Evolutionary conservation across 2,888 invertebrate species (phyloP), one percentile per base, ranked within the genome.

Genomic region (Lottia scabra): DNA sequence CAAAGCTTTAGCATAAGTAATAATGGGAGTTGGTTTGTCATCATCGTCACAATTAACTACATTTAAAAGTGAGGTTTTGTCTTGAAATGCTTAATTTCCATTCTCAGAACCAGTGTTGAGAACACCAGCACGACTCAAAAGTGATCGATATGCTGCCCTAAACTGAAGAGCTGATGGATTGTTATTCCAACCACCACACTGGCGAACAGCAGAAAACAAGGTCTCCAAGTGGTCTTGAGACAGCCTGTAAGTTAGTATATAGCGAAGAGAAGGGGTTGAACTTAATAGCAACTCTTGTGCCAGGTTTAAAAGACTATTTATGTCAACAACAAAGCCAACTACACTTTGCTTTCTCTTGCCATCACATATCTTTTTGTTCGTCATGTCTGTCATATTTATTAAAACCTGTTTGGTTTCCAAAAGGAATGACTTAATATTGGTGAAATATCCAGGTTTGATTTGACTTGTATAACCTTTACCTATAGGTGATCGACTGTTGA

Each of bases 191-290:
- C 70, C 70, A 64, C n/a, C 15, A 30, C 48, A 43, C 56, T 45
- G 27, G 6, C 65, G 44, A 16, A 70, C 48, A 12, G 65, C 30
- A 43, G 65, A 48, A 43, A 65, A 70, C 16, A 70, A 45, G 12
- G 70, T 56, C 27, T 70, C 70, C 10, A 70, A 56, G 26, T 65
- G 65, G 65, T 70, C 65, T 13, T 65, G 70, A 10, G 43, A 65
- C 1, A 56, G 64, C 19, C 43, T 62, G 70, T 70, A 65, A 15
- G 70, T 70, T 13, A 46, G 45, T 6, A 70, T 23, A 27, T 48
- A 65, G 8, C 4, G 65, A 16, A 16, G 48, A 46, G 46, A 5
- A 16, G 45, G 65, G 46, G 27, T 12, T 45, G 64, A 38, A 15
- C 1, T 6, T 3, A 26, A 8, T 63, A 16, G 15, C 30, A 63